A percentile compares a stretch with the other conserved stretches of the same genome.
Evolutionary conservation across 2,888 invertebrate genomes (phyloP).

Genomic region (Philereme vetulata): DNA sequence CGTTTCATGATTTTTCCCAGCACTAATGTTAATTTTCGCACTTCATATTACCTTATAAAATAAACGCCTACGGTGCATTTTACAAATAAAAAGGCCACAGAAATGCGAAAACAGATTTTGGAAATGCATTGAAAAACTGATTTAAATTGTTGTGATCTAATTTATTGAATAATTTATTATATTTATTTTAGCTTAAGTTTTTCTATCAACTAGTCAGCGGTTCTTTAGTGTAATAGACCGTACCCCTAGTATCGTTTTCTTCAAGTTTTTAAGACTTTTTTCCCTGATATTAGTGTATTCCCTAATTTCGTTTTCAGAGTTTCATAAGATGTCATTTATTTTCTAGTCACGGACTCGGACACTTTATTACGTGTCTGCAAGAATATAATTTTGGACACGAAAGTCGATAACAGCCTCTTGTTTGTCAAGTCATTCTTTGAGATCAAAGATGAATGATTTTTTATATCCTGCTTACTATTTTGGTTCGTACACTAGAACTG

Average conservation of each 20-base stretch:
- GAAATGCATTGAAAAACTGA: constrained; percentile 12
- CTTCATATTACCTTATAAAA: constrained; percentile 27
- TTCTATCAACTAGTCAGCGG: constrained; percentile 72
- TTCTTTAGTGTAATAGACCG: constrained; percentile 7
- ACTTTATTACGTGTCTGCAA: constrained; percentile 53
- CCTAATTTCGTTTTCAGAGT: constrained; percentile 62
- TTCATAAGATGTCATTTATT: constrained; percentile 53
- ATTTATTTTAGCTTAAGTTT: constrained; percentile 36
- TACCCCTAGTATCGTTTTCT: constrained; percentile 62
- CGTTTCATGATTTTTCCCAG: constrained; percentile 40
- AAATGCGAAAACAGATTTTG: constrained; percentile 8
- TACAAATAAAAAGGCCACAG: constrained; percentile 8
- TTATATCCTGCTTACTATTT: too few relatives aligned
- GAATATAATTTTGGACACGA: constrained; percentile 46
- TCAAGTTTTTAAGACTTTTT: constrained; percentile 52
- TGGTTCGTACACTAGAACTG: too few relatives aligned
- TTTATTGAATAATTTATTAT: constrained; percentile 56
- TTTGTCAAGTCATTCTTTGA: constrained; percentile 24
- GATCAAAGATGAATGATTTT: constrained; percentile 11
- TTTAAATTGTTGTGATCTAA: constrained; percentile 31
- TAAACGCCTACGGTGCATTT: constrained; percentile 10
- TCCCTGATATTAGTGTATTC: constrained; percentile 54
- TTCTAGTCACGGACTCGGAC: constrained; percentile 72
- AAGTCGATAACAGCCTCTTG: constrained; percentile 36
- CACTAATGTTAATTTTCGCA: constrained; percentile 50